Base-by-base conservation (phyloP, 1,140 invertebrate genomes). In the Homalodisca vitripennis region DNA sequence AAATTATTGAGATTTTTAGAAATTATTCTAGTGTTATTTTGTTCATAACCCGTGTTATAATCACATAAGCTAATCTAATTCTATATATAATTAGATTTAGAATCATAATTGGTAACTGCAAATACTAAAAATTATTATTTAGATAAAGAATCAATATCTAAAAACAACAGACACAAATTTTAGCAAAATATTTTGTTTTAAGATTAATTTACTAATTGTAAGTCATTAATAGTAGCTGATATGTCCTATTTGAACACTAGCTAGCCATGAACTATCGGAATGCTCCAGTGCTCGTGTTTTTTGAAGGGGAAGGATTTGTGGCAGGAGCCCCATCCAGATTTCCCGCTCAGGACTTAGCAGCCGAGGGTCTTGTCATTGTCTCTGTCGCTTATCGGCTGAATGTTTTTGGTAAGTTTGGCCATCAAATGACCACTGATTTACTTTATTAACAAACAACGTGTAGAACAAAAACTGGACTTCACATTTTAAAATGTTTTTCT, bases 291-390 rank as follows among this genome's bases (percentile, higher is more conserved):
- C 73, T 87, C 29, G 80, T 87, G 2, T 81, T 87, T 72, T 75
- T 88, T 14, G 86, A 84, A 68, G 86, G 84, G 41, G 85, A 87
- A 73, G 74, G 72, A 1, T 81, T 83, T 64, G 79, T 80, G 27
- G 72, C 78, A 30, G 80, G 82, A 72, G 76, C 79, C 12, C 73
- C 76, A 12, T 78, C 82, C 63, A 79, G 82, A 26, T 80, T 83
- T 26, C 84, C 86, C 1, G 88, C 85, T 1, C 82, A 89, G 76
- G 87, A 90, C 73, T 75, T 89, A 31, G 86, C 88, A 0, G 79
- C 84, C 6, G 87, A 89, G 77, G 86, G 86, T 0, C 67, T 88
- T 1, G 82, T 89, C 2, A 85, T 89, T 2, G 85, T 89, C 3
- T 85, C 84, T 10, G 81, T 87, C 17, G 83, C 83, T 70, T 89